A percentile compares a stretch with the other conserved stretches of the same genome.
phyloP scores from a whole-genome alignment of 2,888 invertebrate species.

The Heliconius hortense region DNA sequence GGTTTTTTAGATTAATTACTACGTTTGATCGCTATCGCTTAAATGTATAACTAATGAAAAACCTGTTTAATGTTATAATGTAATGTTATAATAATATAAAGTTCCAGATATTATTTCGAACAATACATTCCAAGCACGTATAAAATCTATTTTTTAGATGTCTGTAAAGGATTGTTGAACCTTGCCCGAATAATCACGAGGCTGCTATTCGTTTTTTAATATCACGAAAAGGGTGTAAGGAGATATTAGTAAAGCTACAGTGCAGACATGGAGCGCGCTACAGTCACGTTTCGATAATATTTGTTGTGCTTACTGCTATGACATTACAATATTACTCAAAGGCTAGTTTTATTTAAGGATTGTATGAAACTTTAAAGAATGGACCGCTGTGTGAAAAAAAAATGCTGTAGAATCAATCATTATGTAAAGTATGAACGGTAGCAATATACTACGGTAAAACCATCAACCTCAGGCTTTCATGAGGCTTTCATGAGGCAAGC shows the following conservation, averaged over 20 bases:
- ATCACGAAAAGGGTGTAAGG: conserved; percentile 28
- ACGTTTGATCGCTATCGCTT: not conserved
- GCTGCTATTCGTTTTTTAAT: conserved; percentile 35
- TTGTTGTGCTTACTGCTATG: conserved; percentile 37
- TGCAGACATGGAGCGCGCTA: conserved; percentile 25
- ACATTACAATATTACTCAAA: conserved; percentile 34
- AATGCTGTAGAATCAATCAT: too few relatives aligned
- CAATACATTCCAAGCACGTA: conserved; percentile 13
- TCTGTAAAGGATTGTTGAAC: conserved; percentile 23
- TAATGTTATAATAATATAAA: conserved; percentile 6
- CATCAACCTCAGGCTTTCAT: not conserved
- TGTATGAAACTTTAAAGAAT: not conserved
- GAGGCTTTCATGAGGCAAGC: not conserved
- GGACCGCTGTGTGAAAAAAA: too few relatives aligned
- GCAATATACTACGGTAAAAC: too few relatives aligned
- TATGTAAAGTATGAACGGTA: too few relatives aligned
- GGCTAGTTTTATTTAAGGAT: not conserved
- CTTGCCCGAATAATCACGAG: conserved; percentile 32
- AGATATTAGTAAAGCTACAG: conserved; percentile 24
- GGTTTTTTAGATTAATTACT: not conserved
- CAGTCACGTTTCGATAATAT: conserved; percentile 35
- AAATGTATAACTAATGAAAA: not conserved
- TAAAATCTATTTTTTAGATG: conserved; percentile 19
- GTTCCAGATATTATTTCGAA: not conserved
- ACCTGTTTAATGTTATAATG: not conserved